Percentiles rank a stretch among this genome's conserved stretches.
Evolutionary conservation across 2,888 invertebrate genomes (phyloP).

Genomic region (Nomada lathburiana): DNA sequence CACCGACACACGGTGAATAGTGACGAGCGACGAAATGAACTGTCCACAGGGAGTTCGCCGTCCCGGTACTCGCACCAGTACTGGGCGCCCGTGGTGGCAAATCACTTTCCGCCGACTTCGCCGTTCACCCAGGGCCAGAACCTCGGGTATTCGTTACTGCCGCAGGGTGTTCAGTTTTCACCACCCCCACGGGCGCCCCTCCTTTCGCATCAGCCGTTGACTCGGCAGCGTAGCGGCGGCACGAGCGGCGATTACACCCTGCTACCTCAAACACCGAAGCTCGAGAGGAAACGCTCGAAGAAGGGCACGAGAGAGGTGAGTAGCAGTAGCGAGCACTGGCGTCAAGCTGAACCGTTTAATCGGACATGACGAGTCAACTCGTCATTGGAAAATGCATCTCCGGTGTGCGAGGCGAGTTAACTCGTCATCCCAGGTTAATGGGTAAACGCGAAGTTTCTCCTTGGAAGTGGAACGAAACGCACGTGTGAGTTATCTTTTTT

Average conservation of each 20-base stretch:
- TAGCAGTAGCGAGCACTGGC: constrained; percentile 7
- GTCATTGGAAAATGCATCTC: too few species aligned
- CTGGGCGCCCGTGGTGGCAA: constrained; percentile 90
- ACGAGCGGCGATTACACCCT: constrained; percentile 81
- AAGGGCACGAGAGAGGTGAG: constrained; percentile 80
- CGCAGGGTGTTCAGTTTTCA: constrained; percentile 80
- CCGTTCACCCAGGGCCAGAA: constrained; percentile 86
- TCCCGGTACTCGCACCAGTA: constrained; percentile 86
- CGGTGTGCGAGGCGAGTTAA: too few species aligned
- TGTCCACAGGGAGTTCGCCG: constrained; percentile 84
- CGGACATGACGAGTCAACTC: neutral
- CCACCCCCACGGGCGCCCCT: constrained; percentile 76
- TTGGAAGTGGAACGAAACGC: neutral
- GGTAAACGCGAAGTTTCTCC: neutral
- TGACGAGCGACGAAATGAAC: constrained; percentile 35
- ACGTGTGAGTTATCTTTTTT: too few species aligned
- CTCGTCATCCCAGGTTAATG: too few species aligned
- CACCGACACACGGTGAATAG: neutral
- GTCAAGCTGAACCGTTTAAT: neutral
- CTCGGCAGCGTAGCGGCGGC: constrained; percentile 80
- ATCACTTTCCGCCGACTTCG: constrained; percentile 89
- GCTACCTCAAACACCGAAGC: constrained; percentile 81
- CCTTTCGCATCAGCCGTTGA: constrained; percentile 76
- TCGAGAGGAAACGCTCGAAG: constrained; percentile 81
- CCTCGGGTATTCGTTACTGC: constrained; percentile 79